phyloP scores from a whole-genome alignment of 1,140 invertebrate genomes.

The Metopolophium dirhodum region DNA sequence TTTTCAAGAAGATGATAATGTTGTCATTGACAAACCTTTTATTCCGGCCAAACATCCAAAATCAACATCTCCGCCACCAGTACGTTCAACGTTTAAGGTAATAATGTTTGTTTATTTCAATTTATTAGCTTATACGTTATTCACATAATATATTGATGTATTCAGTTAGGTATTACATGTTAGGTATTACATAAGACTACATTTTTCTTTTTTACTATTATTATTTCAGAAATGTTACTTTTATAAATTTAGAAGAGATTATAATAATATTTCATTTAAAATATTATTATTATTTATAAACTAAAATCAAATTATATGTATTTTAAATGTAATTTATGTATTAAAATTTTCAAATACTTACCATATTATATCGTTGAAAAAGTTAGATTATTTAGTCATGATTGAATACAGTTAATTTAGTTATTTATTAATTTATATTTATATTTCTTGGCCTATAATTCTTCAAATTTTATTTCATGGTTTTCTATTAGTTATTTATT shows the following conservation, averaged over 20 bases:
- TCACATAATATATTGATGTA: not conserved
- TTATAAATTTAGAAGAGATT: not conserved
- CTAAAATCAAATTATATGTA: not conserved
- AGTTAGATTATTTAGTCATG: not conserved
- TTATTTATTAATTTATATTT: too few relatives aligned
- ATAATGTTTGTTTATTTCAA: not conserved
- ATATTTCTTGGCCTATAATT: not conserved
- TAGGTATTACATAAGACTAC: not conserved
- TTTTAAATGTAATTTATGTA: not conserved
- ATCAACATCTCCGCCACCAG: slow-evolving; percentile 35
- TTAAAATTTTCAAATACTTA: not conserved
- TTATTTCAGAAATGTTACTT: not conserved
- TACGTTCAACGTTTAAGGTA: slow-evolving; percentile 46
- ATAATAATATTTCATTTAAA: not conserved
- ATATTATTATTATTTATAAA: not conserved
- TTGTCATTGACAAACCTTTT: slow-evolving; percentile 48
- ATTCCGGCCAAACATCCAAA: slow-evolving; percentile 34
- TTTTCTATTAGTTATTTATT: not conserved
- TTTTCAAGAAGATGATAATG: slow-evolving; percentile 54
- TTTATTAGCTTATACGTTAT: not conserved
- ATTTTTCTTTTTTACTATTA: not conserved
- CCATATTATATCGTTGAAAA: not conserved
- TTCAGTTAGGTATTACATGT: not conserved
- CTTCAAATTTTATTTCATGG: not conserved
- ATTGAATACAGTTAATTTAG: not conserved